A percentile compares a stretch with the other conserved stretches of the same genome.
These are phyloP conservation scores for Sitta carolinensis DNA, from an alignment of 2,797 vertebrate genomes.

Conservation along the genomic window DNA sequence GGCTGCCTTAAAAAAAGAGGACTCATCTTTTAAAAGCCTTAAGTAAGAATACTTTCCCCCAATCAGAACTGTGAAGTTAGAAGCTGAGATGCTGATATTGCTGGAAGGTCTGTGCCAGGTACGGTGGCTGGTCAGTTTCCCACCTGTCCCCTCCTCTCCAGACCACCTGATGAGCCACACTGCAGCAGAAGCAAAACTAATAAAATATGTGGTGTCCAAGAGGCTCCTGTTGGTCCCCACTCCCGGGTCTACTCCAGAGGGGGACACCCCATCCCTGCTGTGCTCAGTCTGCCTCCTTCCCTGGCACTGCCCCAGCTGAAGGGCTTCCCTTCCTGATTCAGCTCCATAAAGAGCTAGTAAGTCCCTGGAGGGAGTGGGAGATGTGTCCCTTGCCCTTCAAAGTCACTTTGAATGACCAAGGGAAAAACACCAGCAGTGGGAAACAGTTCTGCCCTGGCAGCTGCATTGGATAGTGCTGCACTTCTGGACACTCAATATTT, in stretches of 20 bases:
- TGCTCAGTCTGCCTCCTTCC: not conserved
- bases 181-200: not conserved
- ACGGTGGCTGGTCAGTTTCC: not conserved
- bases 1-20: too few relatives aligned
- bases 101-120: not conserved
- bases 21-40: not conserved
- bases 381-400: not conserved
- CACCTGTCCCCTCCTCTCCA: not conserved
- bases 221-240: not conserved
- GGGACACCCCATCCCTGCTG: not conserved
- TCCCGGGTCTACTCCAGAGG: not conserved
- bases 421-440: not conserved
- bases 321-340: not conserved
- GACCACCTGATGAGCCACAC: too few relatives aligned
- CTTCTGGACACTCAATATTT: not conserved
- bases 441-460: not conserved
- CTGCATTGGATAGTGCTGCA: fast-evolving
- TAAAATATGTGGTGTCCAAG: not conserved
- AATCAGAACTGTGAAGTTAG: not conserved
- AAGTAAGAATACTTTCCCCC: not conserved
- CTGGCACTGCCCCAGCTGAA: not conserved
- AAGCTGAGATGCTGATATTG: not conserved
- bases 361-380: too few relatives aligned
- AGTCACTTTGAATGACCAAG: not conserved
- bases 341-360: not conserved